A percentile compares a stretch with the other conserved stretches of the same genome.
Evolutionary conservation across 2,888 invertebrate species (phyloP).

Genomic region (Lottia gigantea): DNA sequence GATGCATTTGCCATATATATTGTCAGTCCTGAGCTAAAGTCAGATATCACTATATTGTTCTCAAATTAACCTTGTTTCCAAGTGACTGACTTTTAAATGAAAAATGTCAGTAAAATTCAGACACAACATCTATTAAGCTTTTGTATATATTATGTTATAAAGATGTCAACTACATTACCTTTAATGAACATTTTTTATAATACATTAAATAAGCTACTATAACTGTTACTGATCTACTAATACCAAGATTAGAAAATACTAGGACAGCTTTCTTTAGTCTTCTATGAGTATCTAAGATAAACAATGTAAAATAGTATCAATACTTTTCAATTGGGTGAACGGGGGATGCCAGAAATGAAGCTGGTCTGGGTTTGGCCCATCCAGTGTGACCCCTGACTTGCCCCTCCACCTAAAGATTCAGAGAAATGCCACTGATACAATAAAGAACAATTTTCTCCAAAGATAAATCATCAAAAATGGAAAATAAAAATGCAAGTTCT

Average conservation of each 20-base stretch:
- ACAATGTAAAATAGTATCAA: not conserved
- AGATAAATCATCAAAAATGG: no score
- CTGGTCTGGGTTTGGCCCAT: not conserved
- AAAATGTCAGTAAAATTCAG: no score
- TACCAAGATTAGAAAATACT: conserved; percentile 62
- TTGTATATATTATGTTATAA: no score
- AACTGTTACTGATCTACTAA: conserved; percentile 62
- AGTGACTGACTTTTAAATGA: no score
- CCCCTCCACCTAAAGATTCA: no score
- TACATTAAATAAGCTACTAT: conserved; percentile 64
- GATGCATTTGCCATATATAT: no score
- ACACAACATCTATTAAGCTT: no score
- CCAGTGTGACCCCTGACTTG: no score
- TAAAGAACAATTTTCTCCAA: no score
- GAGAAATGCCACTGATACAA: no score
- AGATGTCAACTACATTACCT: conserved; percentile 39
- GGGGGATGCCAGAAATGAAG: not conserved
- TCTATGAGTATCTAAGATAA: conserved; percentile 47
- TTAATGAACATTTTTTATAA: conserved; percentile 43
- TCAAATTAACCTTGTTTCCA: not conserved
- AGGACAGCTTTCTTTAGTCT: conserved; percentile 53
- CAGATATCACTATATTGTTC: not conserved
- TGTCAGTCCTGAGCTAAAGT: no score
- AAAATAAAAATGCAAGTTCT: no score
- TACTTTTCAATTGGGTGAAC: not conserved